Evolutionary conservation across 2,113 vertebrate genomes (phyloP).

Genomic region (Hippocampus comes): DNA sequence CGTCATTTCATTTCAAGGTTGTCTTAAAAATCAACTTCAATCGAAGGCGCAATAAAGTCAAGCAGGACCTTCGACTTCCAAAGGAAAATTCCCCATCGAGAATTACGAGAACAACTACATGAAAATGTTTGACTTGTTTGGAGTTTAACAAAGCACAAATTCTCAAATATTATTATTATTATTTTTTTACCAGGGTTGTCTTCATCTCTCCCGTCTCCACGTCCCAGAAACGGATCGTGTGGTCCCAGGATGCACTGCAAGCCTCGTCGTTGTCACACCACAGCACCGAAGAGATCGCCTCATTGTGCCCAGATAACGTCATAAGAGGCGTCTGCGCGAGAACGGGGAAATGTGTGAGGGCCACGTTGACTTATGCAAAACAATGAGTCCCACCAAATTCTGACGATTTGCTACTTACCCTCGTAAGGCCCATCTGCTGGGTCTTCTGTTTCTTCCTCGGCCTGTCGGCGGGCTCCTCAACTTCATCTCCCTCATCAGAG

Average conservation of each 20-base stretch:
- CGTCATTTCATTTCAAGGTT: not conserved
- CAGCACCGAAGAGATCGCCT: slow-evolving; percentile 88
- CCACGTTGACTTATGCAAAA: not conserved
- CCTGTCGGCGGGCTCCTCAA: slow-evolving; percentile 79
- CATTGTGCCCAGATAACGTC: slow-evolving; percentile 92
- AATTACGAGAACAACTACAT: too few relatives aligned
- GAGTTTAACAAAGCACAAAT: not conserved
- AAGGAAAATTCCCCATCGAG: too few relatives aligned
- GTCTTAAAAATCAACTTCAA: not conserved
- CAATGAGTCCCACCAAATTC: not conserved
- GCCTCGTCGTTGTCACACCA: slow-evolving; percentile 90
- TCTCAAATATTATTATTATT: not conserved
- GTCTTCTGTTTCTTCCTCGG: slow-evolving; percentile 97
- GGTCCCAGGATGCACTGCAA: slow-evolving; percentile 96
- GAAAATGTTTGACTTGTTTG: not conserved
- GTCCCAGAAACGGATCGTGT: slow-evolving; percentile 93
- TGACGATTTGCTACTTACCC: slow-evolving; percentile 64
- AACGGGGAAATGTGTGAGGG: not conserved
- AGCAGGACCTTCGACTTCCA: too few relatives aligned
- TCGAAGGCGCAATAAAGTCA: not conserved
- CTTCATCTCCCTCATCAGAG: slow-evolving; percentile 89
- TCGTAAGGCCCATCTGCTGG: slow-evolving; percentile 88
- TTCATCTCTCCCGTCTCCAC: slow-evolving; percentile 83
- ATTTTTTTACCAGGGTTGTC: slow-evolving; percentile 78
- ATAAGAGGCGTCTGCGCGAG: slow-evolving; percentile 82